A percentile compares a stretch with the other conserved stretches of the same genome.
Conservation (phyloP, 2,797 vertebrate genomes). For the Galagoides demidoff region DNA sequence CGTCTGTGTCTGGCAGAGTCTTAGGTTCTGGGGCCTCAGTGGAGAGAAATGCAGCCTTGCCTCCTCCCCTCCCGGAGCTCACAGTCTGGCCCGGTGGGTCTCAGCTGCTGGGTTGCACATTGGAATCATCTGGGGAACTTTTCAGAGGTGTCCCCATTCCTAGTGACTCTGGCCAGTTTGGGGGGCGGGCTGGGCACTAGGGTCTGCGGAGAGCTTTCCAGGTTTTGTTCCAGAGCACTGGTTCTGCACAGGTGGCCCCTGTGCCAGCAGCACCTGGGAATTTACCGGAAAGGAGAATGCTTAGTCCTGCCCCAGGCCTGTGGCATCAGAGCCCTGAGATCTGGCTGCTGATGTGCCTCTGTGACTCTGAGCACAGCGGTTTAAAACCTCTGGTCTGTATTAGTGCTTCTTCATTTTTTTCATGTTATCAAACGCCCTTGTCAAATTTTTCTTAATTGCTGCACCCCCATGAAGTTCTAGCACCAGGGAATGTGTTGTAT, state of each 20-base stretch:
- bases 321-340: background rate
- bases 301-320: background rate
- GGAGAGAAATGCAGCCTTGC: rapidly evolving
- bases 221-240: no score
- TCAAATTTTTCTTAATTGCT: background rate
- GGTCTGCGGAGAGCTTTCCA: background rate
- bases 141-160: background rate
- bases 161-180: background rate
- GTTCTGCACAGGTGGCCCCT: background rate
- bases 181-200: rapidly evolving
- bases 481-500: rapidly evolving
- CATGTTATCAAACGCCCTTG: background rate
- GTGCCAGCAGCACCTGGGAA: no score
- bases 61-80: background rate
- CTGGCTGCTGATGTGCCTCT: background rate
- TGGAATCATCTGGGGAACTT: background rate
- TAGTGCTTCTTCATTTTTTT: background rate
- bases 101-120: background rate
- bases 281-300: background rate
- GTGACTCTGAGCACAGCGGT: background rate
- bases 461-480: background rate
- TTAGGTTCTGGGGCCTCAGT: background rate
- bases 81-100: background rate
- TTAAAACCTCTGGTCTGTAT: background rate
- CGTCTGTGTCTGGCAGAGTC: background rate